Evolutionary conservation across 2,113 vertebrate genomes (phyloP), one percentile per base, ranked within the genome.

Genomic region (Corynorhinus townsendii): DNA sequence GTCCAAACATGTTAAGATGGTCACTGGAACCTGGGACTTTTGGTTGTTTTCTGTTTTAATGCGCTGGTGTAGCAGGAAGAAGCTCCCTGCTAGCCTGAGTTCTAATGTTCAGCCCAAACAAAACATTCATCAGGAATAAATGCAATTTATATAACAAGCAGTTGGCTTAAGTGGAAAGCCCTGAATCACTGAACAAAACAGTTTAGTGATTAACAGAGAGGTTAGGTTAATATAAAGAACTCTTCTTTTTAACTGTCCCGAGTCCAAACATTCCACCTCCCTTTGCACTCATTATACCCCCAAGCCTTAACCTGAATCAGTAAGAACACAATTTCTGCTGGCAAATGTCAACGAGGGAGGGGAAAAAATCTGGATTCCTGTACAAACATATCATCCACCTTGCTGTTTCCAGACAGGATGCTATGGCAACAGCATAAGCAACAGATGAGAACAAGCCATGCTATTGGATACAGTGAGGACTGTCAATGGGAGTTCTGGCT

Each of bases 361-460:
- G 22, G 40, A 1, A 64, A 62, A 82, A 59, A 11, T 14, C 72
- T 91, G 30, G 0, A 20, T 94, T 96, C 49, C 88, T 86, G 40
- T 38, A 92, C 49, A 88, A 96, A 93, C 45, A 49, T 66, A 86
- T 90, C 83, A 89, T 91, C 45, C 28, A 68, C 26, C 68, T 96
- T 92, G 92, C 85, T 94, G 97, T 94, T 97, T 97, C 72, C 91
- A 94, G 66, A 38, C 76, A 79, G 68, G 64, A 35, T 90, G 72
- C 96, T 79, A 91, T 69, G 94, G 84, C 38, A 97, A 97, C 90
- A 79, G 54, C n/a, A 64, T 54, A 97, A 94, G 71, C 91, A 97
- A 90, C 76, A 92, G 80, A 97, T 95, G 87, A 97, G 83, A 80
- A 69, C 47, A 90, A 52, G 24, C 73, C 93, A 35, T 0, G 2